Percentiles rank a stretch among this genome's conserved stretches.
phyloP scores from a whole-genome alignment of 1,140 invertebrate genomes.

The Zaprionus ghesquierei region DNA sequence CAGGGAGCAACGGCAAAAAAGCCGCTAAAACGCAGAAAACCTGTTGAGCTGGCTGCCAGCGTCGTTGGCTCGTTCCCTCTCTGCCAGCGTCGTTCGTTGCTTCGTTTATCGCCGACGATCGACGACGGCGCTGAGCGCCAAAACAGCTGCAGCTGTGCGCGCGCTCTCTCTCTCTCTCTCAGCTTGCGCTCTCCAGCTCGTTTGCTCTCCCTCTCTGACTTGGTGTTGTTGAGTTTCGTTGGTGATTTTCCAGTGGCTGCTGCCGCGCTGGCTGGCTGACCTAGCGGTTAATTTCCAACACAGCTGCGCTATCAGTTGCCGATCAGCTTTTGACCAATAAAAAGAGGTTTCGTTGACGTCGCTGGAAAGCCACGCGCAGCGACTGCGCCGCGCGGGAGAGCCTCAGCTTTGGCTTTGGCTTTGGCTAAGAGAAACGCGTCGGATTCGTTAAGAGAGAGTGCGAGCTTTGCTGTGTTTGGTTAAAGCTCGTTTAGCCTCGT shows the following conservation, averaged over 20 bases:
- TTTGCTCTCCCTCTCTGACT: conserved; percentile 8
- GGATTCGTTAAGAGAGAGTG: conserved; percentile 58
- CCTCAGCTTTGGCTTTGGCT: not conserved
- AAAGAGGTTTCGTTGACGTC: conserved; percentile 59
- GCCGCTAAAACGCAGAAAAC: conserved; percentile 73
- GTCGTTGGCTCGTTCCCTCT: conserved; percentile 72
- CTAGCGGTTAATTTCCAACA: conserved; percentile 77
- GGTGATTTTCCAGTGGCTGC: conserved; percentile 58
- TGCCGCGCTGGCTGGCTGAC: conserved; percentile 27
- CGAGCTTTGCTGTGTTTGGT: conserved; percentile 13
- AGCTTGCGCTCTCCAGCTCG: conserved; percentile 2
- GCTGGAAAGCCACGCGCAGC: conserved; percentile 53
- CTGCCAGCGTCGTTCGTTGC: conserved; percentile 78
- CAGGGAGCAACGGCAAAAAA: conserved; percentile 66
- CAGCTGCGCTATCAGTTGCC: conserved; percentile 75
- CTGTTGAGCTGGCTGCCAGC: conserved; percentile 69
- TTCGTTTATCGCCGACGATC: conserved; percentile 53
- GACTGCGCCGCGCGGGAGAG: not conserved
- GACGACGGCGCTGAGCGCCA: conserved; percentile 2
- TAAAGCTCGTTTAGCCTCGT: conserved; percentile 43
- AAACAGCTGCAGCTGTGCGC: not conserved
- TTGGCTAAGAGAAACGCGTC: conserved; percentile 32
- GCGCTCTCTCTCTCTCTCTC: not conserved
- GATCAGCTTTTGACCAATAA: conserved; percentile 81
- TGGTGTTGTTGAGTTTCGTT: conserved; percentile 46